Evolutionary conservation across 2,797 vertebrate genomes (phyloP).

Genomic region (Crax fasciolata): DNA sequence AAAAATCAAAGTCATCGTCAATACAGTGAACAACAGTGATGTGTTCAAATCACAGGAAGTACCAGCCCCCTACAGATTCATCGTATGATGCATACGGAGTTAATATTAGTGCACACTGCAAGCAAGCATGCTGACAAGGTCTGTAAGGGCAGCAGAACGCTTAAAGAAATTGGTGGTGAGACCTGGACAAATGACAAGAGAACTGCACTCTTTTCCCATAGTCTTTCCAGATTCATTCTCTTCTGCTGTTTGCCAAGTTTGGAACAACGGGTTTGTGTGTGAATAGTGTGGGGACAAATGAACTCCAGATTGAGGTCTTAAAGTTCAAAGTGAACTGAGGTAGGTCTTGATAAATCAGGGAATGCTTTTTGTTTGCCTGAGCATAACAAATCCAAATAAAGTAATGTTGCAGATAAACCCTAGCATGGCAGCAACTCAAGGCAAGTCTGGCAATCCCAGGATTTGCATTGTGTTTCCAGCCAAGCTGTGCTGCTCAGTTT

Average conservation of each 20-base stretch:
- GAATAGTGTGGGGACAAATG: background rate
- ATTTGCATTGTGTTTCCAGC: background rate
- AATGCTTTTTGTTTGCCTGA: background rate
- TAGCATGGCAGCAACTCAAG: background rate
- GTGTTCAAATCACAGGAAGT: background rate
- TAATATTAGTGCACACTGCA: background rate
- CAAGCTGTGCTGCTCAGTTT: background rate
- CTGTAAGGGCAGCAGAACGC: background rate
- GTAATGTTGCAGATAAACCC: background rate
- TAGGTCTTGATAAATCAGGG: background rate
- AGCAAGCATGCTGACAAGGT: background rate
- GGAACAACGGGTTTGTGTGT: accelerated
- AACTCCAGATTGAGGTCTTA: background rate
- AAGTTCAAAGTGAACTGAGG: background rate
- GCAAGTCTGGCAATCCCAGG: background rate
- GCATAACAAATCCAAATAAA: background rate
- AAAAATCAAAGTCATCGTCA: background rate
- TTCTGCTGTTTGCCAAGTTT: background rate
- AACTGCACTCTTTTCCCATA: background rate
- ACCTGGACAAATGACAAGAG: background rate
- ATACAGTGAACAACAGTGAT: background rate
- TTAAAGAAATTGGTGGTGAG: background rate
- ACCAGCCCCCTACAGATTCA: background rate
- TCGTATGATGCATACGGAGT: accelerated
- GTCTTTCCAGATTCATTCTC: background rate